phyloP scores from a whole-genome alignment of 2,888 invertebrate genomes.

The Ophonus ardosiacus region DNA sequence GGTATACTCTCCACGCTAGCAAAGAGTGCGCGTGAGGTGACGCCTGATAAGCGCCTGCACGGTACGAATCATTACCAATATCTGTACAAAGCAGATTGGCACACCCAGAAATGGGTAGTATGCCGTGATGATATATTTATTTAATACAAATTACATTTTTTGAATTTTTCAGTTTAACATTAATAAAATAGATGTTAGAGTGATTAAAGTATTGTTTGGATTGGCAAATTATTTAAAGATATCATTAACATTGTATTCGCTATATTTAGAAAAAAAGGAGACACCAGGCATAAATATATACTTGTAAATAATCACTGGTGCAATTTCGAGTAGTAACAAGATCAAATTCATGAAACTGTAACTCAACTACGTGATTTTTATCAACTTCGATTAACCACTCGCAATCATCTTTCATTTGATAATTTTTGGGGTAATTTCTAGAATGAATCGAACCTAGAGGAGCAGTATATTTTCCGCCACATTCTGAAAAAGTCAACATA shows the following conservation, averaged over 20 bases:
- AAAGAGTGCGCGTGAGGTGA: too few relatives aligned
- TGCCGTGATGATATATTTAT: too few relatives aligned
- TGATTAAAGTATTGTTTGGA: too few relatives aligned
- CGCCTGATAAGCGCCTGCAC: too few relatives aligned
- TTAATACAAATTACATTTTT: background rate
- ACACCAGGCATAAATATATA: constrained; percentile 61
- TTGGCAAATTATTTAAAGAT: too few relatives aligned
- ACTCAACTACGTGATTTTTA: constrained; percentile 81
- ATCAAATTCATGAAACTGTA: constrained; percentile 85
- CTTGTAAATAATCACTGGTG: constrained; percentile 70
- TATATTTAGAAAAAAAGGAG: too few relatives aligned
- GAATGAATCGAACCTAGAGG: constrained; percentile 85
- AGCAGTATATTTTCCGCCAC: constrained; percentile 85
- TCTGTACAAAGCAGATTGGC: too few relatives aligned
- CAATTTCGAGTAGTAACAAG: constrained; percentile 67
- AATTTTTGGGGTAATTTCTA: constrained; percentile 90
- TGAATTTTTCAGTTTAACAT: background rate
- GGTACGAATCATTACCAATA: too few relatives aligned
- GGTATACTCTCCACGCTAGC: too few relatives aligned
- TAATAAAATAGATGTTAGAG: background rate
- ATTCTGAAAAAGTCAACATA: constrained; percentile 76
- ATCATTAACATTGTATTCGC: background rate
- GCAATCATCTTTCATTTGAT: constrained; percentile 86
- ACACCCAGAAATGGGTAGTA: too few relatives aligned
- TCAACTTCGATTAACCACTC: constrained; percentile 86